Percentiles rank a stretch among this genome's conserved stretches.
Evolutionary conservation across 2,797 vertebrate genomes (phyloP).

Genomic region (Coccyzus lansbergi): DNA sequence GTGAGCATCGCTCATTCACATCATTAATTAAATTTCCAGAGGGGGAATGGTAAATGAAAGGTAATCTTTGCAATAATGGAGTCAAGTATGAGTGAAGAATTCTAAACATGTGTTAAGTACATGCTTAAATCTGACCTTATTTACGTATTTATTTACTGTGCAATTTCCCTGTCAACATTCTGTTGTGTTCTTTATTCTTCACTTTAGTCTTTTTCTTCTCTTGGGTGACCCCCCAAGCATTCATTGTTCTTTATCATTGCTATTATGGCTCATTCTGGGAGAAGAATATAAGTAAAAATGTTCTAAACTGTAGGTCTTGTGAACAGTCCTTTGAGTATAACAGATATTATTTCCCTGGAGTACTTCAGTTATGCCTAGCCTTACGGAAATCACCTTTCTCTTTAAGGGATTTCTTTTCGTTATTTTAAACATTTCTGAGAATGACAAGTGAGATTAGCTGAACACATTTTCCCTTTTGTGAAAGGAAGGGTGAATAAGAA

Average conservation of each 20-base stretch:
- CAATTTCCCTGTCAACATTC: background rate
- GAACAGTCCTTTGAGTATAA: background rate
- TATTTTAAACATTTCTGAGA: background rate
- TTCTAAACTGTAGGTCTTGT: background rate
- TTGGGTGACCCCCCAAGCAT: background rate
- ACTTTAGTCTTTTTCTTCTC: background rate
- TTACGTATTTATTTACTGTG: background rate
- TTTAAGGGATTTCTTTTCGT: background rate
- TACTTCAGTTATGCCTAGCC: background rate
- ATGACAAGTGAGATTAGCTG: conserved; percentile 11
- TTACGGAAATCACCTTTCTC: conserved; percentile 15
- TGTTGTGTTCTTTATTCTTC: background rate
- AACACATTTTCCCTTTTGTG: background rate
- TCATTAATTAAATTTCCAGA: background rate
- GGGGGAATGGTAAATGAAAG: background rate
- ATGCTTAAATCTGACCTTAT: background rate
- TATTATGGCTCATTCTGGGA: background rate
- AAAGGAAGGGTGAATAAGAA: background rate
- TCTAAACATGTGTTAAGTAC: background rate
- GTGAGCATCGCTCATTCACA: background rate
- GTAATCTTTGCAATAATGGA: background rate
- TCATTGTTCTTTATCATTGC: background rate
- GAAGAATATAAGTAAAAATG: background rate
- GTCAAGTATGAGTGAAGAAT: background rate
- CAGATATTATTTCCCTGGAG: background rate